phyloP scores from a whole-genome alignment of 2,797 vertebrate genomes.

The Sternarchorhynchus goeldii region DNA sequence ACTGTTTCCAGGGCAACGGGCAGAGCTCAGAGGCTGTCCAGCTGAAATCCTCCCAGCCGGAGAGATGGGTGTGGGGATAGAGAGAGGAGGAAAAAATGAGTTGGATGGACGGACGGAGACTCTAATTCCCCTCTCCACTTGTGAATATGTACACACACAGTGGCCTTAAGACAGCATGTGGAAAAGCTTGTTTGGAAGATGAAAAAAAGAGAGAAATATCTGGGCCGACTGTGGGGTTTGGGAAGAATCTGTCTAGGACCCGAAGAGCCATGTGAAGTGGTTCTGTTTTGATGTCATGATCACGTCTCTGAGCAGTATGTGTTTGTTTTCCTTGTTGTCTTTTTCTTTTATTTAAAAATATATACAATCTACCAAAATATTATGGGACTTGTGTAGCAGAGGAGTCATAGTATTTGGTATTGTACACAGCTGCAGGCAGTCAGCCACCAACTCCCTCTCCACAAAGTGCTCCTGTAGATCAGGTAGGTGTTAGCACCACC shows the following conservation, averaged over 20 bases:
- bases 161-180: constrained; percentile 29
- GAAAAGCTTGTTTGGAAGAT: constrained; percentile 2
- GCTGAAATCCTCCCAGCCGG: constrained; percentile 86
- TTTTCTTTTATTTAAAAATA: constrained; percentile 23
- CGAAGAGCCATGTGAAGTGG: constrained; percentile 26
- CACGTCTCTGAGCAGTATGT: constrained; percentile 42
- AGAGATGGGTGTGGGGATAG: constrained; percentile 80
- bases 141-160: constrained; percentile 25
- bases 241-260: constrained; percentile 24
- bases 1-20: constrained; percentile 82
- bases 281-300: constrained; percentile 51
- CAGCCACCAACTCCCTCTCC: background rate
- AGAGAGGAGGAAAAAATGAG: constrained; percentile 5
- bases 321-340: constrained; percentile 20
- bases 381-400: constrained; percentile 11
- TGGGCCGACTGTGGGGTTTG: constrained; percentile 7
- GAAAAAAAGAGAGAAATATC: constrained; percentile 15
- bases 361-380: constrained; percentile 9
- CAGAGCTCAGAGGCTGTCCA: constrained; percentile 92
- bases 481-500: no score
- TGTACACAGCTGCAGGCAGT: constrained; percentile 28
- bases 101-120: constrained; percentile 17
- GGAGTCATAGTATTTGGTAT: constrained; percentile 14
- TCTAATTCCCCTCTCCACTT: constrained; percentile 27
- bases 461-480: no score